A percentile compares a stretch with the other conserved stretches of the same genome.
Evolutionary conservation across 1,140 invertebrate species (phyloP).

Genomic region (Eubasilissa regina): DNA sequence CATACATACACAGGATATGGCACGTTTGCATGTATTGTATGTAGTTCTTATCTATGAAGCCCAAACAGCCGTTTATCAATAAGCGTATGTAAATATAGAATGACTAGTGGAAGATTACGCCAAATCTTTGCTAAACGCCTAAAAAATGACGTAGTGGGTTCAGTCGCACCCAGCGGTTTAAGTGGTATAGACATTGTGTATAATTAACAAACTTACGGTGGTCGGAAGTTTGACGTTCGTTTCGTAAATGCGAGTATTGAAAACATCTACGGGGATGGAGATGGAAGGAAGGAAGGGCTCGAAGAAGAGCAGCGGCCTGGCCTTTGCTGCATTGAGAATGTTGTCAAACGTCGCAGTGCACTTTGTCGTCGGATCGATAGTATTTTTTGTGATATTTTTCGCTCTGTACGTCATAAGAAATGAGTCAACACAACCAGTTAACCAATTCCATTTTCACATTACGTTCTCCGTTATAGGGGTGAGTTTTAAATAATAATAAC

Average conservation of each 20-base stretch:
- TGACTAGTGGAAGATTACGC: no score
- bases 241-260: no score
- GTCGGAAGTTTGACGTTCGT: background rate
- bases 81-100: no score
- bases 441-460: slow-evolving; percentile 47
- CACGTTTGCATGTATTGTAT: no score
- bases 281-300: no score
- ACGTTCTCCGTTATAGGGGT: slow-evolving; percentile 52
- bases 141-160: no score
- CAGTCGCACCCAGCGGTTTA: background rate
- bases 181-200: background rate
- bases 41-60: no score
- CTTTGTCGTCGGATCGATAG: slow-evolving; percentile 41
- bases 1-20: no score
- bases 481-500: slow-evolving; percentile 10
- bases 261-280: no score
- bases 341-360: slow-evolving; percentile 36
- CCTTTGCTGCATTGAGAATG: background rate
- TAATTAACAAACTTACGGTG: background rate
- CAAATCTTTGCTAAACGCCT: no score
- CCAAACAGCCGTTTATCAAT: no score
- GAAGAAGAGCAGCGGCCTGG: background rate
- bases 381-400: slow-evolving; percentile 26
- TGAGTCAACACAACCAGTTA: background rate
- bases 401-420: background rate